Conservation (phyloP, 2,888 invertebrate species). For the Clistopyga incitator region DNA sequence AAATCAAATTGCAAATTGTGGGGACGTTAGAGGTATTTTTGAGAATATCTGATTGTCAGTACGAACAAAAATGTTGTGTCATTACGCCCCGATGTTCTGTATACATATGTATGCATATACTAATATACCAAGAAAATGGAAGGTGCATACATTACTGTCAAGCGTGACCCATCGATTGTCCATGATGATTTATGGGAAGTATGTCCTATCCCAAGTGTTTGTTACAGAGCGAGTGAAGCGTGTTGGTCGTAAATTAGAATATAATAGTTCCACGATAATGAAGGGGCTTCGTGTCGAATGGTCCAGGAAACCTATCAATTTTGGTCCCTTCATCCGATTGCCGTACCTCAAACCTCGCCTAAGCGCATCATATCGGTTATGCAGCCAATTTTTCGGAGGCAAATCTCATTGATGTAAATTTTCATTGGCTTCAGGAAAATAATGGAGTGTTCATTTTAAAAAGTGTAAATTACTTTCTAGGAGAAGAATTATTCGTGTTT, state of each 20-base stretch:
- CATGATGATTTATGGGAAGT: conserved; percentile 74
- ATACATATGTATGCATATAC: neutral
- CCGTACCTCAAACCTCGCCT: neutral
- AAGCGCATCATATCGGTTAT: neutral
- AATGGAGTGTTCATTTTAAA: too few relatives aligned
- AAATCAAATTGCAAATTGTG: too few relatives aligned
- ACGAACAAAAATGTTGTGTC: neutral
- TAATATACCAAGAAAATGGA: conserved; percentile 36
- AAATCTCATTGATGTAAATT: neutral
- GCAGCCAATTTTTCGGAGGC: neutral
- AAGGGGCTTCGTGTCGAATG: conserved; percentile 6
- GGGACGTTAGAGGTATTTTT: neutral
- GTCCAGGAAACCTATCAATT: conserved; percentile 31
- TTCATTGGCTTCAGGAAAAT: neutral
- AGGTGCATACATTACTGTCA: conserved; percentile 43
- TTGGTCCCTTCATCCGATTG: conserved; percentile 22
- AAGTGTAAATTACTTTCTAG: too few relatives aligned
- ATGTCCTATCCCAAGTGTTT: conserved; percentile 25
- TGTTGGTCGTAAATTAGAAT: conserved; percentile 42
- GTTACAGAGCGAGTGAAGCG: conserved; percentile 27
- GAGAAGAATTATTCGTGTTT: too few relatives aligned
- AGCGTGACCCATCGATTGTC: conserved; percentile 70
- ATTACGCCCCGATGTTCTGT: neutral
- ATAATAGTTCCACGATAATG: conserved; percentile 45
- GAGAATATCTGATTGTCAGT: neutral